These are phyloP conservation scores for Clepsis dumicolana DNA, from an alignment of 2,888 invertebrate genomes.

Conservation along the genomic window DNA sequence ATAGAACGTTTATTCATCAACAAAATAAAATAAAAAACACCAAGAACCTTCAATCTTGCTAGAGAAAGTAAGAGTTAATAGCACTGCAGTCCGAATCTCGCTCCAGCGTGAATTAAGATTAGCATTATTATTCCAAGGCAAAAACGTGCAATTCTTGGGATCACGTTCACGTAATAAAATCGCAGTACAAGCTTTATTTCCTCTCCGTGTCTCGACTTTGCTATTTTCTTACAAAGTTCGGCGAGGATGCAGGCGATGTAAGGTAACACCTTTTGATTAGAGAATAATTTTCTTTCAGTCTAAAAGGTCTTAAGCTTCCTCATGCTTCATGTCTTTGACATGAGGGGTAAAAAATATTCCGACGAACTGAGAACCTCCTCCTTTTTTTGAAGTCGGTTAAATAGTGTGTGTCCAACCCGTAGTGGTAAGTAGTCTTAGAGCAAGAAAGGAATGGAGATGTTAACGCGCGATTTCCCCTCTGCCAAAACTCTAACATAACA, in stretches of 20 bases:
- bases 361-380: background rate
- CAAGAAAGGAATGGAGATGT: too few relatives aligned
- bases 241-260: background rate
- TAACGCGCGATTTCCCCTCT: too few relatives aligned
- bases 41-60: background rate
- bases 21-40: too few relatives aligned
- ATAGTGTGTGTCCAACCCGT: too few relatives aligned
- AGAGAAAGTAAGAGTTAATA: background rate
- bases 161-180: constrained; percentile 38
- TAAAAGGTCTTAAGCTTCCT: too few relatives aligned
- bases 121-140: constrained; percentile 11
- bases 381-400: too few relatives aligned
- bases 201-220: constrained; percentile 27
- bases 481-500: too few relatives aligned
- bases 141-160: constrained; percentile 24
- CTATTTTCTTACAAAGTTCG: constrained; percentile 30
- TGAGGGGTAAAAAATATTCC: background rate
- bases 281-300: too few relatives aligned
- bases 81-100: background rate
- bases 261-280: background rate
- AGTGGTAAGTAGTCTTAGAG: too few relatives aligned
- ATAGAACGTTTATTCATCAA: too few relatives aligned
- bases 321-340: too few relatives aligned
- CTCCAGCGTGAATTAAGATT: constrained; percentile 7
- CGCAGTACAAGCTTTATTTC: constrained; percentile 33